phyloP scores from a whole-genome alignment of 2,888 invertebrate species.

The Mythimna albipuncta region DNA sequence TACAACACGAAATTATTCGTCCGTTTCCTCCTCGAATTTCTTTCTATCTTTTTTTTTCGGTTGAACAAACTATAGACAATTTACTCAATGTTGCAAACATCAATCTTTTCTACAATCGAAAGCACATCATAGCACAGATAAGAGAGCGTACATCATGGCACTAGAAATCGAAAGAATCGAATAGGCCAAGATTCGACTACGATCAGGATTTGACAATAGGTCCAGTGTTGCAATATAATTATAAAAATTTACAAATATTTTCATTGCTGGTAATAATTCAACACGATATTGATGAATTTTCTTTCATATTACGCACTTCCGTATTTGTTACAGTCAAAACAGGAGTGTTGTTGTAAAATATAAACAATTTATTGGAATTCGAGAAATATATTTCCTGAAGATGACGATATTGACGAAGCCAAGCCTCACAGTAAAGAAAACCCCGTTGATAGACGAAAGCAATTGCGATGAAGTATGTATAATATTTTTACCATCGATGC shows the following conservation, averaged over 20 bases:
- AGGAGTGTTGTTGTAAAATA: slow-evolving; percentile 43
- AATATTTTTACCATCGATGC: slow-evolving; percentile 7
- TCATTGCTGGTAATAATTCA: slow-evolving; percentile 55
- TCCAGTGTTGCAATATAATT: slow-evolving; percentile 46
- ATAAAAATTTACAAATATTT: slow-evolving; percentile 32
- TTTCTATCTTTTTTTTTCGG: slow-evolving; percentile 71
- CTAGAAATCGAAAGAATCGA: not conserved
- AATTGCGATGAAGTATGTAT: slow-evolving; percentile 78
- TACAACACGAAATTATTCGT: slow-evolving; percentile 80
- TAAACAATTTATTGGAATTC: slow-evolving; percentile 35
- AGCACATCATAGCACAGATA: no score
- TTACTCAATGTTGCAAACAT: slow-evolving; percentile 61
- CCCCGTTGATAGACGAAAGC: slow-evolving; percentile 91
- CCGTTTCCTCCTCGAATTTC: slow-evolving; percentile 82
- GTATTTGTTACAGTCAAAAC: slow-evolving; percentile 54
- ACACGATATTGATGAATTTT: slow-evolving; percentile 68
- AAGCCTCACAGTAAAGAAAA: slow-evolving; percentile 92
- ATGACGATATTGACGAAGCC: slow-evolving; percentile 96
- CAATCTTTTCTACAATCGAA: slow-evolving; percentile 3
- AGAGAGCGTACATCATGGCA: no score
- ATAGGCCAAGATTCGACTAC: slow-evolving; percentile 30
- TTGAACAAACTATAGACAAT: slow-evolving; percentile 71
- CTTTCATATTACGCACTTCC: slow-evolving; percentile 60
- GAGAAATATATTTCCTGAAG: slow-evolving; percentile 24
- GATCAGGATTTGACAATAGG: not conserved